Conservation (phyloP, 2,888 invertebrate genomes). For the Diadegma fenestrale region DNA sequence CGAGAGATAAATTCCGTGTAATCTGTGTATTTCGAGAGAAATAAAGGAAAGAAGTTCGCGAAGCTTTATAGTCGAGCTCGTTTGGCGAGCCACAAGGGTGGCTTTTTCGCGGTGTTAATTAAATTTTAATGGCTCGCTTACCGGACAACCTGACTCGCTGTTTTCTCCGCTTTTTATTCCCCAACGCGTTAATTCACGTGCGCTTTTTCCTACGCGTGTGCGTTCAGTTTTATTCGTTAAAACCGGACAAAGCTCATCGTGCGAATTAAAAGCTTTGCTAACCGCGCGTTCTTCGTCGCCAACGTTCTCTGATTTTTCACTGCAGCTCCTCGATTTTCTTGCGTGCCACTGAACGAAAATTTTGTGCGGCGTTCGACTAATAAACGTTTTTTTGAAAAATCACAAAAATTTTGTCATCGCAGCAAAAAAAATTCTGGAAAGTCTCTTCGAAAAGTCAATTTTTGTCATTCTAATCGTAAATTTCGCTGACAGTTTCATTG, state of each 20-base stretch:
- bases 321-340: slow-evolving; percentile 12
- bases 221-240: slow-evolving; percentile 15
- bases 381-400: no score
- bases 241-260: slow-evolving; percentile 65
- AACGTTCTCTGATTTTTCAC: slow-evolving; percentile 42
- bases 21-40: slow-evolving; percentile 29
- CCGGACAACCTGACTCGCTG: slow-evolving; percentile 36
- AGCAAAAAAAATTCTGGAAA: no score
- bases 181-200: neutral
- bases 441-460: no score
- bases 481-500: no score
- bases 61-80: slow-evolving; percentile 40
- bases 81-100: slow-evolving; percentile 12
- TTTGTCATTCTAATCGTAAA: no score
- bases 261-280: slow-evolving; percentile 66
- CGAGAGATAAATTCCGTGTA: neutral
- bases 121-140: slow-evolving; percentile 72
- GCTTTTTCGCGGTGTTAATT: slow-evolving; percentile 70
- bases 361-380: no score
- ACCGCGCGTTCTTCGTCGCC: slow-evolving; percentile 28
- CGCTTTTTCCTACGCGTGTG: neutral
- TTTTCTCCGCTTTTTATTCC: slow-evolving; percentile 27
- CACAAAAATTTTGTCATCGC: no score
- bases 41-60: slow-evolving; percentile 5
- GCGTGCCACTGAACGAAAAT: no score